A percentile compares a stretch with the other conserved stretches of the same genome.
Evolutionary conservation across 2,113 vertebrate genomes (phyloP).

Genomic region (Hirundichthys speculiger): DNA sequence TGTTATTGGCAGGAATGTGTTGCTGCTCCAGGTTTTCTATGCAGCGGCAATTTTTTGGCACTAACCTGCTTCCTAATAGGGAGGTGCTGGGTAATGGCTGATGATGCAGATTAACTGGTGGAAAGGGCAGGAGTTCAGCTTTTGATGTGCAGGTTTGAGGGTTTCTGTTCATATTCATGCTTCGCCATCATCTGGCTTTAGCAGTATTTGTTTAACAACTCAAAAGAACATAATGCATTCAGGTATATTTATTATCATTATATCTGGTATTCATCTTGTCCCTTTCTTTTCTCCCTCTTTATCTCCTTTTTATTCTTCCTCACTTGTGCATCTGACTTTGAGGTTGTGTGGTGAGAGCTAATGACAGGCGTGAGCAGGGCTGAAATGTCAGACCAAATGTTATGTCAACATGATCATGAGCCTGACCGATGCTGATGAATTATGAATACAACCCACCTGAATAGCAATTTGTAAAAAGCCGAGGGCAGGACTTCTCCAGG

Average conservation of each 20-base stretch:
- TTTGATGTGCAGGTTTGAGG: constrained; percentile 15
- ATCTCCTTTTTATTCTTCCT: constrained; percentile 2
- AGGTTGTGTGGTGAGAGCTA: constrained; percentile 72
- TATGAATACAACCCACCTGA: constrained; percentile 70
- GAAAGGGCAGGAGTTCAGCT: constrained; percentile 26
- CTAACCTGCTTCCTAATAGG: constrained; percentile 45
- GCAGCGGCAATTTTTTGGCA: constrained; percentile 46
- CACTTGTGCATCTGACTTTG: constrained; percentile 51
- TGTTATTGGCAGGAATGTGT: constrained; percentile 72
- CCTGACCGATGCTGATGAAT: constrained; percentile 69
- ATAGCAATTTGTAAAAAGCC: constrained; percentile 38
- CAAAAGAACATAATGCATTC: constrained; percentile 14
- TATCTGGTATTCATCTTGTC: constrained; percentile 3
- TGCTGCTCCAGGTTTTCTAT: constrained; percentile 46
- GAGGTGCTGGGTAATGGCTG: constrained; percentile 37
- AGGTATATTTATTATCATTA: constrained; percentile 28
- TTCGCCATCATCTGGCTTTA: neutral
- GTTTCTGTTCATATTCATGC: constrained; percentile 1
- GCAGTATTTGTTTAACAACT: constrained; percentile 41
- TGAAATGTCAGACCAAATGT: constrained; percentile 81
- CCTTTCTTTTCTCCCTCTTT: neutral
- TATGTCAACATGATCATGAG: constrained; percentile 77
- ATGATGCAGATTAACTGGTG: constrained; percentile 50
- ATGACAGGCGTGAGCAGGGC: constrained; percentile 68
- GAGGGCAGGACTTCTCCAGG: constrained; percentile 23